These are phyloP conservation scores for Drosophila testacea DNA, from an alignment of 2,888 invertebrate genomes.

Conservation along the genomic window DNA sequence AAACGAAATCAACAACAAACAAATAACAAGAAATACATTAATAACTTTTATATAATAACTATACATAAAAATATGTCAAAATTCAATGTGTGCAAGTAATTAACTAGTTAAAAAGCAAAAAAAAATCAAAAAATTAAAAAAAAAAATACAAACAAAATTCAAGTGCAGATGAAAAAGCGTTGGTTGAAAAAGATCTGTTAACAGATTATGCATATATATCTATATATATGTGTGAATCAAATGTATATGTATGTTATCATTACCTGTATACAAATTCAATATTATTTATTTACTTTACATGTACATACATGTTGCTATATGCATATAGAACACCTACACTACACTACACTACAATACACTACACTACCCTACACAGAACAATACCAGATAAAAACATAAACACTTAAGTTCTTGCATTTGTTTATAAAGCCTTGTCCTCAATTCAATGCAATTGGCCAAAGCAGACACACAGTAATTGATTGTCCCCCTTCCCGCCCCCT, in stretches of 20 bases:
- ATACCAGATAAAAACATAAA: constrained; percentile 7
- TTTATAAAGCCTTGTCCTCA: constrained; percentile 35
- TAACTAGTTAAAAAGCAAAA: constrained; percentile 41
- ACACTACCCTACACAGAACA: constrained; percentile 20
- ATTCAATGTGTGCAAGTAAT: constrained; percentile 46
- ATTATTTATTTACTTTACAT: constrained; percentile 65
- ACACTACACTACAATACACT: constrained; percentile 34
- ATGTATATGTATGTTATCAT: constrained; percentile 45
- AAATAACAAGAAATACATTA: constrained; percentile 32
- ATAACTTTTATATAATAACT: constrained; percentile 61
- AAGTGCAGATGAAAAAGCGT: constrained; percentile 19
- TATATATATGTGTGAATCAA: constrained; percentile 9
- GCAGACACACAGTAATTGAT: constrained; percentile 4
- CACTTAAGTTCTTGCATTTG: constrained; percentile 56
- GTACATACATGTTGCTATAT: constrained; percentile 65
- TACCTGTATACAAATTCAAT: constrained; percentile 55
- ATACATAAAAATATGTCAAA: constrained; percentile 43
- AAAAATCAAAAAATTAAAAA: constrained; percentile 25
- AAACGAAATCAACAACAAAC: constrained; percentile 14
- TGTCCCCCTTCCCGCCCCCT: constrained; percentile 3
- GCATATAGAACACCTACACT: constrained; percentile 47
- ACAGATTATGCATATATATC: constrained; percentile 14
- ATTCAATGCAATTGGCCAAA: constrained; percentile 24
- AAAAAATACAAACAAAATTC: constrained; percentile 9
- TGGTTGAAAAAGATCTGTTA: constrained; percentile 22